These are phyloP conservation scores for Corythucha ciliata DNA, from an alignment of 2,888 invertebrate species.

Conservation along the genomic window DNA sequence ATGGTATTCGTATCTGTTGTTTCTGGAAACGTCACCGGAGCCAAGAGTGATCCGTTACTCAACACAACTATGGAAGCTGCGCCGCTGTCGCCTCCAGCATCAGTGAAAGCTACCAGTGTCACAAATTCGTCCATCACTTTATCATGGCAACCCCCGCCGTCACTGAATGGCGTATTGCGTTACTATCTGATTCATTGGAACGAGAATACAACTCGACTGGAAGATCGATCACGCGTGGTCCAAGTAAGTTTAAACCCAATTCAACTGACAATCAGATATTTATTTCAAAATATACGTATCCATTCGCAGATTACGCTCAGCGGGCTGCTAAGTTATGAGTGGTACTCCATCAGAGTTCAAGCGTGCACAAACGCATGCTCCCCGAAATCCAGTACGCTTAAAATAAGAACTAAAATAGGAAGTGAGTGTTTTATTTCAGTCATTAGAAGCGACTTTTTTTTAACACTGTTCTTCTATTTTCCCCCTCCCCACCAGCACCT, in stretches of 20 bases:
- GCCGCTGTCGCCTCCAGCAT: slow-evolving; percentile 47
- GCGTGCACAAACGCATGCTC: slow-evolving; percentile 67
- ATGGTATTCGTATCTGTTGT: slow-evolving; percentile 58
- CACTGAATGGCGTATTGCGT: slow-evolving; percentile 62
- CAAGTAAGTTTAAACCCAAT: slow-evolving; percentile 17
- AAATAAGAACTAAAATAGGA: slow-evolving; percentile 54
- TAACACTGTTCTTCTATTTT: background rate
- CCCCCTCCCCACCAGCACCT: background rate
- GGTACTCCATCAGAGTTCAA: slow-evolving; percentile 58
- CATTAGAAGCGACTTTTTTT: background rate
- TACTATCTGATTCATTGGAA: slow-evolving; percentile 55
- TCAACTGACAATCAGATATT: too few relatives aligned
- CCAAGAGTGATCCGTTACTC: slow-evolving; percentile 51
- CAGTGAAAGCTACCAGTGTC: slow-evolving; percentile 50
- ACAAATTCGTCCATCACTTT: slow-evolving; percentile 55
- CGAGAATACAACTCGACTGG: slow-evolving; percentile 20
- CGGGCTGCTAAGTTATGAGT: slow-evolving; percentile 51
- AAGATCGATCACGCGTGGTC: slow-evolving; percentile 20
- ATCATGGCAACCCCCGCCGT: slow-evolving; percentile 58
- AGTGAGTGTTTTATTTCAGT: slow-evolving; percentile 32
- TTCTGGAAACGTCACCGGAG: slow-evolving; percentile 47
- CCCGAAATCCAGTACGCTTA: slow-evolving; percentile 45
- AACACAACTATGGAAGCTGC: slow-evolving; percentile 63
- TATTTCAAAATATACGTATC: slow-evolving; percentile 15
- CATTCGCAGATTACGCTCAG: slow-evolving; percentile 40